Evolutionary conservation across 2,888 invertebrate genomes (phyloP).

Genomic region (Antitype chi): DNA sequence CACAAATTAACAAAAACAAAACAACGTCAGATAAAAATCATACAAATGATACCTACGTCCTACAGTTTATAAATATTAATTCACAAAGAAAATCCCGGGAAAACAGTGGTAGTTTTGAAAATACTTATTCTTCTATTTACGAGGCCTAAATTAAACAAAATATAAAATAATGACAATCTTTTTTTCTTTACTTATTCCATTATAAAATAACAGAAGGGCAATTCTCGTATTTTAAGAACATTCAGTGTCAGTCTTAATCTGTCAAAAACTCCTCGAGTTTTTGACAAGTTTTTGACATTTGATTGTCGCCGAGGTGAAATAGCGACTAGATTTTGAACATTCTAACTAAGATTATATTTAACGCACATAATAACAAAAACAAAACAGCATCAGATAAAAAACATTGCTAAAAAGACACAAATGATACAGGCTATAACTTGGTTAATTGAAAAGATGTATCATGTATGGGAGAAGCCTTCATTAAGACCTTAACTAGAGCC

Average conservation of each 20-base stretch:
- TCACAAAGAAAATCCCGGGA: background rate
- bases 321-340: no score
- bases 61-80: constrained; percentile 13
- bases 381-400: constrained; percentile 18
- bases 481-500: constrained; percentile 56
- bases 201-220: no score
- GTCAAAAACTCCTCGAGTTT: no score
- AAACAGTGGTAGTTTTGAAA: background rate
- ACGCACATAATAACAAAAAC: background rate
- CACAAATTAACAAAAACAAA: background rate
- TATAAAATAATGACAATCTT: no score
- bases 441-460: constrained; percentile 65
- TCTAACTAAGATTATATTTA: no score
- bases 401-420: constrained; percentile 32
- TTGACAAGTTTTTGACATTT: no score
- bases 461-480: constrained; percentile 62
- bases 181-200: no score
- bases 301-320: no score
- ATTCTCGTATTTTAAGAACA: no score
- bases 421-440: constrained; percentile 29
- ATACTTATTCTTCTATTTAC: background rate
- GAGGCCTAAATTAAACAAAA: no score
- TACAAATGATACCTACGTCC: background rate
- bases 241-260: no score
- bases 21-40: constrained; percentile 5